Conservation (phyloP, 2,113 vertebrate species). For the Amblyopsis rosae region DNA sequence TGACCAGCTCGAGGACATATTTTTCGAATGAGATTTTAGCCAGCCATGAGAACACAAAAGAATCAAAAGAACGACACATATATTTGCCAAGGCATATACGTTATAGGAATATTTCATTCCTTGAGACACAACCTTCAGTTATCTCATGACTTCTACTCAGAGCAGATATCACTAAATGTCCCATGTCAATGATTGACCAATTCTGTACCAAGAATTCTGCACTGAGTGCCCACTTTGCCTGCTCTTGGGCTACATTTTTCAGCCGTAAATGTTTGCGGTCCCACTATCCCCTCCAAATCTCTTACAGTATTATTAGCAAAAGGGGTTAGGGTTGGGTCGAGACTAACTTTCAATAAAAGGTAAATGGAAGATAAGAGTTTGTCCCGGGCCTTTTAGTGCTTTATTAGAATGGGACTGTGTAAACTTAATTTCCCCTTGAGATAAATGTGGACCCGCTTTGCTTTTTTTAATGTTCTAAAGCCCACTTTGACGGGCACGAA, state of each 20-base stretch:
- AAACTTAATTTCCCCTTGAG: conserved; percentile 65
- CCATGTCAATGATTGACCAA: conserved; percentile 74
- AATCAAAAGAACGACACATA: conserved; percentile 42
- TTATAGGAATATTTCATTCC: conserved; percentile 45
- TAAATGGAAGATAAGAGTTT: conserved; percentile 70
- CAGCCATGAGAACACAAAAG: conserved; percentile 40
- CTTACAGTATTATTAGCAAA: conserved; percentile 66
- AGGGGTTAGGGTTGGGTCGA: conserved; percentile 36
- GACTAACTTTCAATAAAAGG: conserved; percentile 63
- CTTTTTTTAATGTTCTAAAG: conserved; percentile 46
- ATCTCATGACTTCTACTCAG: conserved; percentile 62
- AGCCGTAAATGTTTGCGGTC: conserved; percentile 67
- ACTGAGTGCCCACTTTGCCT: conserved; percentile 64
- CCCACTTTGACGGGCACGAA: conserved; percentile 61
- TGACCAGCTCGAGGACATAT: conserved; percentile 31
- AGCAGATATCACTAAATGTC: conserved; percentile 66
- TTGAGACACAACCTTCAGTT: conserved; percentile 64
- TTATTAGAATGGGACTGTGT: conserved; percentile 64
- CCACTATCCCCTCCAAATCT: conserved; percentile 49
- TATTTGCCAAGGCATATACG: conserved; percentile 60
- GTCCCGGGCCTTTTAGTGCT: conserved; percentile 58
- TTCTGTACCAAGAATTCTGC: conserved; percentile 54
- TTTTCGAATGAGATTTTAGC: conserved; percentile 27
- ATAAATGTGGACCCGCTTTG: conserved; percentile 64
- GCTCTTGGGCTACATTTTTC: conserved; percentile 64